Evolutionary conservation across 2,888 invertebrate genomes (phyloP).

Genomic region (Ochropacha duplaris): DNA sequence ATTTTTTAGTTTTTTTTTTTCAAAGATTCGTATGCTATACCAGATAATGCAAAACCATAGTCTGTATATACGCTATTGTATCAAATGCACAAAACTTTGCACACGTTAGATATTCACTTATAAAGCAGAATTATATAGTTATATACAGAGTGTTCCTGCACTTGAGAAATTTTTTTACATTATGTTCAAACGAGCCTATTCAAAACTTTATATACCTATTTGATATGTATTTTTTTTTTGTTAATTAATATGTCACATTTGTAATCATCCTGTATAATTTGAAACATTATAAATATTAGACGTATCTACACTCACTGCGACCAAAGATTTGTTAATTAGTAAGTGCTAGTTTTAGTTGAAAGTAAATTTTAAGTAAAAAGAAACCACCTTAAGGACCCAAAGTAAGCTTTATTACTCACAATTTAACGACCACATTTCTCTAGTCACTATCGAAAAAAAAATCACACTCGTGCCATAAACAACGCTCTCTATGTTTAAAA

Average conservation of each 20-base stretch:
- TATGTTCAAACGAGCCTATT: no score
- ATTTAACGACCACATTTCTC: constrained; percentile 52
- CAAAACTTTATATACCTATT: no score
- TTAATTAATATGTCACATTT: background rate
- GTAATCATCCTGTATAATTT: background rate
- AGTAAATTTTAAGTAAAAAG: constrained; percentile 33
- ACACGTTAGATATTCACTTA: background rate
- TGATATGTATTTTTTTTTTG: no score
- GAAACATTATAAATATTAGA: constrained; percentile 17
- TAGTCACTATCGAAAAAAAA: constrained; percentile 56
- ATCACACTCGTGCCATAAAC: constrained; percentile 65
- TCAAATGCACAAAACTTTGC: constrained; percentile 20
- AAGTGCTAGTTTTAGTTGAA: constrained; percentile 50
- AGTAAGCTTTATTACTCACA: constrained; percentile 37
- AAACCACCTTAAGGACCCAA: constrained; percentile 30
- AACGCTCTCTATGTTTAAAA: constrained; percentile 44
- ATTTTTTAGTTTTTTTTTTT: no score
- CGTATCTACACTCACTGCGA: constrained; percentile 69
- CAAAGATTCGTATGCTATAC: no score
- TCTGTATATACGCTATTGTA: background rate
- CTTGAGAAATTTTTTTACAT: no score
- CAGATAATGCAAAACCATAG: no score
- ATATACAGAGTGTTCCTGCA: no score
- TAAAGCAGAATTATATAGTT: no score
- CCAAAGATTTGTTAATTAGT: constrained; percentile 69